Evolutionary conservation across 53 echinoderm and acorn worm species (phyloP), one percentile per base, ranked within the genome.

Genomic region (Zoroaster sp.): DNA sequence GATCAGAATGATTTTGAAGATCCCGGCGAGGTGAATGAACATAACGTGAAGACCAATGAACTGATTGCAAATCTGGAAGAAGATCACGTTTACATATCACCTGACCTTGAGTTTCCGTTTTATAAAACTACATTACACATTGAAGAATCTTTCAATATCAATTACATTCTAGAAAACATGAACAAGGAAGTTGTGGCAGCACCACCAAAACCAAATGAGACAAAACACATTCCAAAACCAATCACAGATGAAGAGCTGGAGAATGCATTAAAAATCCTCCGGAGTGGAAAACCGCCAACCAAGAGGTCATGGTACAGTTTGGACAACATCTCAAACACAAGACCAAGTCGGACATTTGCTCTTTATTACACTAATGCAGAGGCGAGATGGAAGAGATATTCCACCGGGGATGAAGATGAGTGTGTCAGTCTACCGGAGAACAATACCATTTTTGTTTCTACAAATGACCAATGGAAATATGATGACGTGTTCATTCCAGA

Each of bases 231-330:
- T 39, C 82, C 82, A 2, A 82, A 53, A 65, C 82, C 82, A 43
- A 82, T 82, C 13, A 46, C 82, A 23, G 67, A 82, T 11, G 82
- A 82, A 1, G 82, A 82, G 66, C 65, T 82, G 9, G 82, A 82
- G 0, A 82, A 68, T 66, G 82, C 82, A 30, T 34, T 82, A 66
- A 82, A 67, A 66, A 82, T 82, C 40, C 68, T 82, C 12, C 82
- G 82, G 30, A 82, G 82, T 67, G 82, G 82, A 43, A 82, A 42
- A 33, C 82, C 67, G 2, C 67, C 67, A 37, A 32, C 66, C 5
- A 66, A 66, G 25, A 68, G 82, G 44, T 82, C 82, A 43, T 82
- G 82, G 82, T 82, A 31, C 34, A 82, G 82, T 33, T 35, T 82
- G 43, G 82, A 82, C 82, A 82, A 82, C 68, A 41, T 82, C 45